Evolutionary conservation across 2,888 invertebrate species (phyloP).

Genomic region (Chrysomela aeneicollis): DNA sequence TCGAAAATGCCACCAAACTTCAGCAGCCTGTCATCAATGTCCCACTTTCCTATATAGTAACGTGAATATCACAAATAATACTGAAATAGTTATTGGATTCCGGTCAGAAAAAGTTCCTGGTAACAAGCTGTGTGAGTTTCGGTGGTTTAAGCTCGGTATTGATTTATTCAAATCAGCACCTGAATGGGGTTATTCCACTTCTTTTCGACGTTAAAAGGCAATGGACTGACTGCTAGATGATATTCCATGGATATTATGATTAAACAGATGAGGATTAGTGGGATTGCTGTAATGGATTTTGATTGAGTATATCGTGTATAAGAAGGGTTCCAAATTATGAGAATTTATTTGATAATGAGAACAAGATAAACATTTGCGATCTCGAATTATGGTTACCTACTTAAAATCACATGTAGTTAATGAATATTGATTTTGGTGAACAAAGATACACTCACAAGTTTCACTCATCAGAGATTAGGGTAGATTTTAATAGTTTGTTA

Average conservation of each 20-base stretch:
- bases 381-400: too few relatives aligned
- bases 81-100: background rate
- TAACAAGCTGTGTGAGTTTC: conserved; percentile 29
- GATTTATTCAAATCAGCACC: conserved; percentile 39
- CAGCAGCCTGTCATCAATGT: background rate
- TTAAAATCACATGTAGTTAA: too few relatives aligned
- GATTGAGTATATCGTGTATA: too few relatives aligned
- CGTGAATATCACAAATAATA: background rate
- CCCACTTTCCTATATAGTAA: background rate
- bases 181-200: conserved; percentile 25
- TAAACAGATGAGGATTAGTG: background rate
- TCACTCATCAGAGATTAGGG: too few relatives aligned
- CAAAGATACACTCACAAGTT: too few relatives aligned
- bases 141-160: conserved; percentile 29
- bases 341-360: too few relatives aligned
- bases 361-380: too few relatives aligned
- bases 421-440: too few relatives aligned
- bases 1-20: too few relatives aligned
- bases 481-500: too few relatives aligned
- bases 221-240: background rate
- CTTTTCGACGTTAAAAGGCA: background rate
- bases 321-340: too few relatives aligned
- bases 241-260: background rate
- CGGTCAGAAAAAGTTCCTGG: conserved; percentile 14
- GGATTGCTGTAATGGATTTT: too few relatives aligned